Percentiles rank a stretch among this genome's conserved stretches.
phyloP scores from a whole-genome alignment of 2,888 invertebrate species.

The Agriopis aurantiaria region DNA sequence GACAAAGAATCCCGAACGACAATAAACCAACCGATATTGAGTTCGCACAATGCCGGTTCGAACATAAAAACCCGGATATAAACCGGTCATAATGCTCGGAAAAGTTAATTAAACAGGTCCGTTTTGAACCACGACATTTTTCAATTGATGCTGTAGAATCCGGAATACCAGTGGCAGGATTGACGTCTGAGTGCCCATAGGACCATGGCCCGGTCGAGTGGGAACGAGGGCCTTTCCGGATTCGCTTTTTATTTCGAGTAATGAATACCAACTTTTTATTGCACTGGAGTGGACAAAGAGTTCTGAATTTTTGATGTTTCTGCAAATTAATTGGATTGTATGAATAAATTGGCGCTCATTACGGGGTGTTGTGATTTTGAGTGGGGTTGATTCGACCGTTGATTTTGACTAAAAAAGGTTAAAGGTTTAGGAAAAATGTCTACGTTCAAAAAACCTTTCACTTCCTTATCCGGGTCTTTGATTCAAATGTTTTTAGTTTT shows the following conservation, averaged over 20 bases:
- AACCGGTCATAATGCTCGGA: slow-evolving; percentile 72
- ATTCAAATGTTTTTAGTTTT: neutral
- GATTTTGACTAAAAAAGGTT: neutral
- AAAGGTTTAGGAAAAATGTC: neutral
- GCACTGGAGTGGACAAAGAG: slow-evolving; percentile 32
- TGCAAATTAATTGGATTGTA: slow-evolving; percentile 34
- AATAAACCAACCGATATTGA: slow-evolving; percentile 80
- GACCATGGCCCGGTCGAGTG: slow-evolving; percentile 16
- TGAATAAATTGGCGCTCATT: slow-evolving; percentile 36
- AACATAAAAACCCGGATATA: slow-evolving; percentile 71
- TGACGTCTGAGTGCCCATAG: slow-evolving; percentile 47
- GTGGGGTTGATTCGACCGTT: slow-evolving; percentile 1
- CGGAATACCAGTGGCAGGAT: slow-evolving; percentile 31
- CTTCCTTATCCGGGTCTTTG: neutral
- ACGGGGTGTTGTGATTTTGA: slow-evolving; percentile 6
- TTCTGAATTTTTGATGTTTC: slow-evolving; percentile 39
- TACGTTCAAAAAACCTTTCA: neutral
- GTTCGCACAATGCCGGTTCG: slow-evolving; percentile 71
- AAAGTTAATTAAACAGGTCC: slow-evolving; percentile 79
- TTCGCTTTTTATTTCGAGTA: slow-evolving; percentile 36
- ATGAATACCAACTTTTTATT: slow-evolving; percentile 40
- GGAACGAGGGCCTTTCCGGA: slow-evolving; percentile 28
- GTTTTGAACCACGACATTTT: slow-evolving; percentile 68
- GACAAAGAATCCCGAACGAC: slow-evolving; percentile 63
- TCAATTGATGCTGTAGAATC: slow-evolving; percentile 61